Base-by-base conservation (phyloP, 2,888 invertebrate species). In the Timema podura region DNA sequence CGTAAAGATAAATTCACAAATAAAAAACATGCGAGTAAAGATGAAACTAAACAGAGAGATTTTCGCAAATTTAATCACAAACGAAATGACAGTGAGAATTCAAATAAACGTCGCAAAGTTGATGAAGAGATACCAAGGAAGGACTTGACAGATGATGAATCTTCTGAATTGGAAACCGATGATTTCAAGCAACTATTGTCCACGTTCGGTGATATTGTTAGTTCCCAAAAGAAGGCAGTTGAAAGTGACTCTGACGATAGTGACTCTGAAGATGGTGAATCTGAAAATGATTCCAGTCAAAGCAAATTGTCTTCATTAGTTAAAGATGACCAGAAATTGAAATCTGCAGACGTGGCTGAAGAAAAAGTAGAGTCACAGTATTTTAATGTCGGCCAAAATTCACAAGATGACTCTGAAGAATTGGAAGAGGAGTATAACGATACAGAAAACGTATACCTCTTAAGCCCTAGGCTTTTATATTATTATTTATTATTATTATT, bases 121-220 rank as follows among this genome's bases (percentile, higher is more conserved):
- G 49, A 67, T 54, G 9, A 46, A 5, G 13, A 15, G 2, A 10
- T 30, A 13, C 16, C 13, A 13, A 15, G 15, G 6, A 51, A 65
- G 13, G 48, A 15, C 46, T 44, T n/a, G 15, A 48, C 80, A 72
- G 77, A 80, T 72, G 73, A 74, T 68, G 77, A 80, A 70, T 81
- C 82, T 44, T 85, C 85, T n/a, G 86, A 86, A 72, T 85, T 85
- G 69, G 82, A 82, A 71, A 76, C 77, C 59, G 81, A 88, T 80
- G 81, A 83, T 5, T 83, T 84, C 76, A 82, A 81, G 54, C 82
- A 84, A 75, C 77, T 88, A 64, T 77, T 88, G 44, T 83, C 86
- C 0, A 84, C 84, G 71, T 87, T 86, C 72, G 77, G 77, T 66
- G 75, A 75, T n/a, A 7, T n/a, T 61, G n/a, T 9, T 6, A 65